Evolutionary conservation across 2,113 vertebrate species (phyloP).

Genomic region (Lethenteron camtschaticum): DNA sequence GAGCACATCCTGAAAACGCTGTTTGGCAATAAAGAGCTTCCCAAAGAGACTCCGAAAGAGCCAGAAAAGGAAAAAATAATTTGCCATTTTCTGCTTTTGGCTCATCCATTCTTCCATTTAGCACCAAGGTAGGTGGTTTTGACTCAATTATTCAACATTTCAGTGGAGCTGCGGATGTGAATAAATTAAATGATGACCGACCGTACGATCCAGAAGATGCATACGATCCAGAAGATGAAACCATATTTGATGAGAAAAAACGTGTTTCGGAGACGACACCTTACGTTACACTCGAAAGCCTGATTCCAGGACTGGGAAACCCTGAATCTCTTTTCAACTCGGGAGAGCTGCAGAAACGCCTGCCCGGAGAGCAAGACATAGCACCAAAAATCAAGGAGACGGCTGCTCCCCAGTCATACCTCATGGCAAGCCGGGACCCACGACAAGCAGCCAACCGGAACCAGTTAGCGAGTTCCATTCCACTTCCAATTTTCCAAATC

Average conservation of each 20-base stretch:
- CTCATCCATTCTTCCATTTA: too few relatives aligned
- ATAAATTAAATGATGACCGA: not conserved
- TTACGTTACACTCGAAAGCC: too few relatives aligned
- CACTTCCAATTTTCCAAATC: too few relatives aligned
- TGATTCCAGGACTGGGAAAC: too few relatives aligned
- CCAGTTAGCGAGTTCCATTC: not conserved
- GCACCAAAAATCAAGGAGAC: not conserved
- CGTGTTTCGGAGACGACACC: too few relatives aligned
- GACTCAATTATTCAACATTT: too few relatives aligned
- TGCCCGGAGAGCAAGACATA: not conserved
- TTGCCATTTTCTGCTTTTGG: too few relatives aligned
- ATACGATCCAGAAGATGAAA: constrained; percentile 5
- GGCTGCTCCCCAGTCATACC: not conserved
- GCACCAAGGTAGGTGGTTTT: too few relatives aligned
- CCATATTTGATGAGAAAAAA: constrained; percentile 1
- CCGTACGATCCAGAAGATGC: constrained; percentile 2
- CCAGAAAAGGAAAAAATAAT: too few relatives aligned
- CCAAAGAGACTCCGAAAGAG: not conserved
- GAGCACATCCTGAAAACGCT: constrained; percentile 1
- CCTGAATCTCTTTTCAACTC: too few relatives aligned
- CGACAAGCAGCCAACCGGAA: constrained; percentile 2
- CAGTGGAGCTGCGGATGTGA: too few relatives aligned
- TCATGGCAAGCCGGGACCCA: constrained; percentile 2
- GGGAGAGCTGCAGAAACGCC: too few relatives aligned
- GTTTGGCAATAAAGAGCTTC: constrained; percentile 3